Conservation (phyloP, 2,888 invertebrate species). For the Hermodice carunculata region DNA sequence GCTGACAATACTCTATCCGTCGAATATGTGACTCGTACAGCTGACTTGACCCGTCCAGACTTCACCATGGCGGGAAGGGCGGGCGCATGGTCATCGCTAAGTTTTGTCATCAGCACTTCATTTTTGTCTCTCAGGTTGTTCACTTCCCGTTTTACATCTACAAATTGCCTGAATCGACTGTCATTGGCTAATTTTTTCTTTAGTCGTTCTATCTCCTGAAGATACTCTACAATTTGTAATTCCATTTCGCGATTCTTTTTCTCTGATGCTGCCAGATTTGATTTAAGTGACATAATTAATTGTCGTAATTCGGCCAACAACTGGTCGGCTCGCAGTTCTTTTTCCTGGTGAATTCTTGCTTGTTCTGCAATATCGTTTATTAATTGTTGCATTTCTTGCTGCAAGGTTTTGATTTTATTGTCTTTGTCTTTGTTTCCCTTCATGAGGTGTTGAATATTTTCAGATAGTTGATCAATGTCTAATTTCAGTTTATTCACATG, state of each 20-base stretch:
- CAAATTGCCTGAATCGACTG: conserved; percentile 30
- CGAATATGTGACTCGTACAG: too few relatives aligned
- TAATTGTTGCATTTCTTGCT: background rate
- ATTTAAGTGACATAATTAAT: background rate
- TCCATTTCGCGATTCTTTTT: conserved; percentile 4
- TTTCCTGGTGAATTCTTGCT: background rate
- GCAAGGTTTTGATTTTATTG: background rate
- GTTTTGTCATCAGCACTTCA: conserved; percentile 10
- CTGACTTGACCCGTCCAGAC: too few relatives aligned
- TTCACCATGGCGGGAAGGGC: too few relatives aligned
- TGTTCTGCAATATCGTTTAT: background rate
- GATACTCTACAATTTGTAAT: background rate
- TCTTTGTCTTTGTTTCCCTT: background rate
- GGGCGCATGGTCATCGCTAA: too few relatives aligned
- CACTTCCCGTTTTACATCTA: conserved; percentile 28
- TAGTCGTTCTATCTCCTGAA: conserved; percentile 23
- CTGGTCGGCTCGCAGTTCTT: background rate
- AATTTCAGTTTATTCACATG: background rate
- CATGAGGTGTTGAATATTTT: background rate
- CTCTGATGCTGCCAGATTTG: conserved; percentile 1
- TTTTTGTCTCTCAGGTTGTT: conserved; percentile 26
- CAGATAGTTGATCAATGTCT: background rate
- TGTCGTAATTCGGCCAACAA: background rate
- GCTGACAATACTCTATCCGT: too few relatives aligned
- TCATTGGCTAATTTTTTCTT: conserved; percentile 17